phyloP scores from a whole-genome alignment of 2,113 vertebrate species.

The Boleophthalmus pectinirostris region DNA sequence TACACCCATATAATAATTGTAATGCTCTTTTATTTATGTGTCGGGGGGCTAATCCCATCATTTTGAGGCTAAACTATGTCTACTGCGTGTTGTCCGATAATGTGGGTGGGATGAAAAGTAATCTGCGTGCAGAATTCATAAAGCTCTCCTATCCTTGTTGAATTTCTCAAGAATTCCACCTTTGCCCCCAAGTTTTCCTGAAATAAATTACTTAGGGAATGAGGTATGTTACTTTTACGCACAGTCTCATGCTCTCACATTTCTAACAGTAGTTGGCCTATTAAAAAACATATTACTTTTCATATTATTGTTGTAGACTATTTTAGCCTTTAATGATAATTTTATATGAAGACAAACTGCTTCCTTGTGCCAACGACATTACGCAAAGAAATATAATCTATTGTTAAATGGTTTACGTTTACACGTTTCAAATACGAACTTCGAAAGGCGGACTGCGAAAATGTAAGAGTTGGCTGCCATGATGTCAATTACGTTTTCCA shows the following conservation, averaged over 20 bases:
- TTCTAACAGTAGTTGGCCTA: conserved; percentile 12
- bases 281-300: conserved; percentile 30
- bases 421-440: not conserved
- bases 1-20: conserved; percentile 30
- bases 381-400: not conserved
- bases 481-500: conserved; percentile 73
- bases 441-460: not conserved
- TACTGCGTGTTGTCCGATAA: conserved; percentile 72
- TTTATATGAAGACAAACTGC: not conserved
- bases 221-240: conserved; percentile 43
- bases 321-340: conserved; percentile 11
- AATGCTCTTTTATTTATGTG: conserved; percentile 57
- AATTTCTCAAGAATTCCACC: conserved; percentile 75
- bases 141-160: conserved; percentile 73
- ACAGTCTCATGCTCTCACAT: conserved; percentile 1
- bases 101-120: conserved; percentile 74
- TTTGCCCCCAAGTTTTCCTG: conserved; percentile 72
- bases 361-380: too few relatives aligned
- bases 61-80: conserved; percentile 67
- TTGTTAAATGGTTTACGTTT: not conserved
- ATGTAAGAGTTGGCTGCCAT: not conserved
- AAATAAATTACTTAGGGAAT: conserved; percentile 74
- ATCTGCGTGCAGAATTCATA: conserved; percentile 75
- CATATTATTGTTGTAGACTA: not conserved
- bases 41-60: conserved; percentile 61